These are phyloP conservation scores for Cepaea hortensis DNA, from an alignment of 2,888 invertebrate species.

Conservation along the genomic window DNA sequence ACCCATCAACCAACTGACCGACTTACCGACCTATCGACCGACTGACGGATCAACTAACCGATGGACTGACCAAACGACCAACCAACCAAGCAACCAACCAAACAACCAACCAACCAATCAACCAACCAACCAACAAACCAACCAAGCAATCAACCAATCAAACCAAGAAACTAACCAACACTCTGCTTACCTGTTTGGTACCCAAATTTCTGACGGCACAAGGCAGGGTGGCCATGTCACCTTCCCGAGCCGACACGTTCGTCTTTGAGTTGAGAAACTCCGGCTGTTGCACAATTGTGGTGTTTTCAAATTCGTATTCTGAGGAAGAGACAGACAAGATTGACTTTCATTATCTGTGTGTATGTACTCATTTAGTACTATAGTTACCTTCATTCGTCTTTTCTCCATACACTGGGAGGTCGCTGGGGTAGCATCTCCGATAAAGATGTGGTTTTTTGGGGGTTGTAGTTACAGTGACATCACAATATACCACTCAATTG, in stretches of 20 bases:
- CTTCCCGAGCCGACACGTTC: slow-evolving; percentile 33
- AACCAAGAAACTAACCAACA: not conserved
- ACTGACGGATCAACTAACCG: no score
- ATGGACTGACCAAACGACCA: no score
- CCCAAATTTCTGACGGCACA: slow-evolving; percentile 41
- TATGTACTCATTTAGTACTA: not conserved
- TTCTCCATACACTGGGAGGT: no score
- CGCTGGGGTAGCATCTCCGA: no score
- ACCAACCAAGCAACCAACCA: no score
- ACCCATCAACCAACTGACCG: no score
- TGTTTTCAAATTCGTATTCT: slow-evolving; percentile 44
- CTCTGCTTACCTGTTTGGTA: slow-evolving; percentile 34
- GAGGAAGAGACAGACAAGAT: not conserved
- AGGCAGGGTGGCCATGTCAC: slow-evolving; percentile 34
- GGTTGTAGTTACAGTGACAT: no score
- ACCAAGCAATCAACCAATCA: not conserved
- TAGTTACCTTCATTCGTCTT: no score
- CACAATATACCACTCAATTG: no score
- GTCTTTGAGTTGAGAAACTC: slow-evolving; percentile 30
- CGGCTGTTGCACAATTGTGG: slow-evolving; percentile 31
- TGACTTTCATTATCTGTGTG: not conserved
- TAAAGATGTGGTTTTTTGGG: no score
- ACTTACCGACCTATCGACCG: no score
- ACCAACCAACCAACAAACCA: not conserved
- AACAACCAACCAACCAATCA: no score